Evolutionary conservation across 2,797 vertebrate genomes (phyloP).

Genomic region (Xyrichtys novacula): DNA sequence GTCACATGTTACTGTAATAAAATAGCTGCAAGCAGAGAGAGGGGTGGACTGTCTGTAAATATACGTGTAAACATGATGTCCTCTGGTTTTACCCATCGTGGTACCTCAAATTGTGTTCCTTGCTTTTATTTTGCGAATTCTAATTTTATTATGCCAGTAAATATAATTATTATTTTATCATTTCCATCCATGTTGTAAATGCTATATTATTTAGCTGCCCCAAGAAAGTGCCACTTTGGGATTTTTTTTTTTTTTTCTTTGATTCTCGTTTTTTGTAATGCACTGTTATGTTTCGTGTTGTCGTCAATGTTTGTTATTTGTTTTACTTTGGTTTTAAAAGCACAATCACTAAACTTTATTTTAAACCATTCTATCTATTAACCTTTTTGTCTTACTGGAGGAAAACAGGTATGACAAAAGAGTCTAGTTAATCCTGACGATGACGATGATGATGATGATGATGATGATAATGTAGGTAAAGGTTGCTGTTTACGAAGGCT

Average conservation of each 20-base stretch:
- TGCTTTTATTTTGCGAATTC: constrained; percentile 84
- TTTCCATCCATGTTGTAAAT: constrained; percentile 94
- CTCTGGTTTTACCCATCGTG: constrained; percentile 90
- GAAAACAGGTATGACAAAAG: constrained; percentile 90
- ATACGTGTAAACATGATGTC: constrained; percentile 87
- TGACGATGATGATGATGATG: constrained; percentile 89
- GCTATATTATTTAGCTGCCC: constrained; percentile 92
- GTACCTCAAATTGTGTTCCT: constrained; percentile 92
- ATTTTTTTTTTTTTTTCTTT: constrained; percentile 82
- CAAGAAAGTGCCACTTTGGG: constrained; percentile 96
- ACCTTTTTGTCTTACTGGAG: constrained; percentile 96
- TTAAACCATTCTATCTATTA: constrained; percentile 99
- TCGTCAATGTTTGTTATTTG: constrained; percentile 85
- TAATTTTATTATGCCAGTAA: constrained; percentile 87
- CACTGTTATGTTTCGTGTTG: constrained; percentile 94
- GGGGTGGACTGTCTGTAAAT: constrained; percentile 94
- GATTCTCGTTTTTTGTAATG: constrained; percentile 91
- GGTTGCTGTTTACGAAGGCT: constrained; percentile 85
- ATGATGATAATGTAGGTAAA: constrained; percentile 92
- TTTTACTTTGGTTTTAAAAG: constrained; percentile 99
- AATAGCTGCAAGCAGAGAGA: constrained; percentile 87
- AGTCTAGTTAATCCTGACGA: constrained; percentile 90
- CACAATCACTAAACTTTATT: constrained; percentile 99
- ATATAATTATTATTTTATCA: constrained; percentile 88
- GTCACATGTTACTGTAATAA: constrained; percentile 86